A percentile compares a stretch with the other conserved stretches of the same genome.
Evolutionary conservation across 2,797 vertebrate genomes (phyloP).

Genomic region (Kryptopterus vitreolus): DNA sequence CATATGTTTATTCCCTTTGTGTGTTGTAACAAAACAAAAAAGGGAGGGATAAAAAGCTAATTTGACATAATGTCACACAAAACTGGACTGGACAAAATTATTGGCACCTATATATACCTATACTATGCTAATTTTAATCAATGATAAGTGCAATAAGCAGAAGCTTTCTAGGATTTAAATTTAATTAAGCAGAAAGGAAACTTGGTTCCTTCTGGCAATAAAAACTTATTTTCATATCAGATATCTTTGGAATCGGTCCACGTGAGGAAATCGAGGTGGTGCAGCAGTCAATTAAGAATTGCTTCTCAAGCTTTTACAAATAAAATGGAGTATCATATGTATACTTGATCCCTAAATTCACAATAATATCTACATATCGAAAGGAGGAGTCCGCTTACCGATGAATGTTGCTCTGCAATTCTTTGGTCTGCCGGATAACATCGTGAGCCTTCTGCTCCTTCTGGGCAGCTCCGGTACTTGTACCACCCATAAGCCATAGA

Average conservation of each 20-base stretch:
- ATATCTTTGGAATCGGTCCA: conserved; percentile 14
- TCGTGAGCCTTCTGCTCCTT: conserved; percentile 84
- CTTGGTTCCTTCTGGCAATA: neutral
- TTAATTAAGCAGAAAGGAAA: neutral
- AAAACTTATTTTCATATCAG: conserved; percentile 3
- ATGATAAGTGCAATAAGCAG: neutral
- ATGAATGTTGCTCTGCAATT: conserved; percentile 83
- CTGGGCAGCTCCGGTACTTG: conserved; percentile 79
- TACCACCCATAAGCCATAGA: conserved; percentile 92
- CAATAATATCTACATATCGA: too few relatives aligned
- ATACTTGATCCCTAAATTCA: neutral
- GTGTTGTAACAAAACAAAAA: too few relatives aligned
- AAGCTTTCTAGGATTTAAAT: neutral
- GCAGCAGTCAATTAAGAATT: neutral
- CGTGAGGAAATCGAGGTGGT: neutral
- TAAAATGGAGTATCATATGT: neutral
- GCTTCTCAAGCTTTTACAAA: neutral
- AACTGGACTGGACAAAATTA: too few relatives aligned
- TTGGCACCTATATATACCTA: too few relatives aligned
- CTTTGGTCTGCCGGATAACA: conserved; percentile 78
- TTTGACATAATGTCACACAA: too few relatives aligned
- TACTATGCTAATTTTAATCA: neutral
- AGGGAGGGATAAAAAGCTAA: too few relatives aligned
- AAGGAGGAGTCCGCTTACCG: conserved; percentile 68
- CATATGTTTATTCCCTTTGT: too few relatives aligned